Evolutionary conservation across 1,140 invertebrate species (phyloP).

Genomic region (Saccostrea cuccullata): DNA sequence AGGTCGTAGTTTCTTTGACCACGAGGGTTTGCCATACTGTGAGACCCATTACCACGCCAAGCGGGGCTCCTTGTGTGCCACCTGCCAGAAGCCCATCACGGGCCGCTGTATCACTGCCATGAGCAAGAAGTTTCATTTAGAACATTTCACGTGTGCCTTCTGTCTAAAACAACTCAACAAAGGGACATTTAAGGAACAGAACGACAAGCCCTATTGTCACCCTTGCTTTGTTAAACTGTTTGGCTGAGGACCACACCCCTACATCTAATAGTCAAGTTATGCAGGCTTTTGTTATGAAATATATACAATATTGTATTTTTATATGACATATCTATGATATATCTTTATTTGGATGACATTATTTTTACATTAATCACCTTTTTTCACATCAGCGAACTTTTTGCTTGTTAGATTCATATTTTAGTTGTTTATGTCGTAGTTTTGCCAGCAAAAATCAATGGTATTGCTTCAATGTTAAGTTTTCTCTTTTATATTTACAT

Average conservation of each 20-base stretch:
- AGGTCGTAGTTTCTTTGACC: constrained; percentile 96
- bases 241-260: constrained; percentile 74
- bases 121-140: constrained; percentile 99
- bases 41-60: constrained; percentile 99
- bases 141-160: constrained; percentile 99
- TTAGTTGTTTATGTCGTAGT: not conserved
- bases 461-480: not conserved
- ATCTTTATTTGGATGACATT: constrained; percentile 24
- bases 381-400: constrained; percentile 2
- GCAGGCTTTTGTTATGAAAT: constrained; percentile 27
- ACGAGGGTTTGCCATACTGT: constrained; percentile 97
- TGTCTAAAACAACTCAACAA: constrained; percentile 98
- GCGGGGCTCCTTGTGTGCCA: constrained; percentile 96
- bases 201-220: constrained; percentile 99
- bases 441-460: not conserved
- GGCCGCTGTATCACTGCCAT: constrained; percentile 99
- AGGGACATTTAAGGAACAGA: constrained; percentile 94
- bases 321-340: constrained; percentile 21
- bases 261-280: constrained; percentile 31
- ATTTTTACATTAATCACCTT: constrained; percentile 24
- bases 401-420: not conserved
- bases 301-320: constrained; percentile 30
- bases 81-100: constrained; percentile 96
- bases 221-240: constrained; percentile 98
- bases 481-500: not conserved